Conservation (phyloP, 2,797 vertebrate genomes). For the Pterois miles region DNA sequence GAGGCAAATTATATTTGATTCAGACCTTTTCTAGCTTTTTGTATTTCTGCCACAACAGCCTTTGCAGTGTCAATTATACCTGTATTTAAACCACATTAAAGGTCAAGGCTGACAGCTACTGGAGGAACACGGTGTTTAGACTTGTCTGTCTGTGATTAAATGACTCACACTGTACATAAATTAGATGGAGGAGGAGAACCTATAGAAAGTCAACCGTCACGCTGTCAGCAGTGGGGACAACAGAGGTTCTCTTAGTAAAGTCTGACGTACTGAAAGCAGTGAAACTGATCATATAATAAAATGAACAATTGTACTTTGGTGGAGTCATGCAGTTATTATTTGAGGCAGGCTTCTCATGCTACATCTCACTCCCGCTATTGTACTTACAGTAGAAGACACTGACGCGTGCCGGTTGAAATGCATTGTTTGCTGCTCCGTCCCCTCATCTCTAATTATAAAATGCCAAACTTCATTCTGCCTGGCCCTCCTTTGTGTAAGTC, state of each 20-base stretch:
- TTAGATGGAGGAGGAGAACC: conserved; percentile 1
- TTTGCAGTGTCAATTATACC: conserved; percentile 53
- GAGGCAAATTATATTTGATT: conserved; percentile 16
- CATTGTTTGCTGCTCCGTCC: conserved; percentile 69
- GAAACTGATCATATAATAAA: conserved; percentile 41
- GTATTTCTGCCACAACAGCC: conserved; percentile 22
- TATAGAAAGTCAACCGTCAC: conserved; percentile 8
- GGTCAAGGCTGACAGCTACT: conserved; percentile 53
- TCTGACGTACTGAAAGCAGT: conserved; percentile 12
- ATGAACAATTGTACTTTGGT: conserved; percentile 6
- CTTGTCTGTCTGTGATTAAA: conserved; percentile 18
- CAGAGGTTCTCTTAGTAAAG: conserved; percentile 10
- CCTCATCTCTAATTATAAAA: conserved; percentile 83
- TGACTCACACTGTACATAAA: conserved; percentile 33
- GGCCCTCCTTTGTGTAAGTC: conserved; percentile 61
- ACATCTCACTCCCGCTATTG: conserved; percentile 50
- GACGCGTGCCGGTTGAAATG: conserved; percentile 62
- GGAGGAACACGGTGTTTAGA: conserved; percentile 32
- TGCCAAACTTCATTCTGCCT: conserved; percentile 78
- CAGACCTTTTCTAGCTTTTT: conserved; percentile 30
- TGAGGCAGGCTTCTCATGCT: conserved; percentile 37
- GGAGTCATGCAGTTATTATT: conserved; percentile 28
- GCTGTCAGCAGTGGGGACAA: neutral
- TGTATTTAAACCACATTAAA: conserved; percentile 53
- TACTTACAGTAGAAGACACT: conserved; percentile 49